A percentile compares a stretch with the other conserved stretches of the same genome.
phyloP scores from a whole-genome alignment of 64 coral and sea anemone genomes.

The Pocillopora verrucosa region DNA sequence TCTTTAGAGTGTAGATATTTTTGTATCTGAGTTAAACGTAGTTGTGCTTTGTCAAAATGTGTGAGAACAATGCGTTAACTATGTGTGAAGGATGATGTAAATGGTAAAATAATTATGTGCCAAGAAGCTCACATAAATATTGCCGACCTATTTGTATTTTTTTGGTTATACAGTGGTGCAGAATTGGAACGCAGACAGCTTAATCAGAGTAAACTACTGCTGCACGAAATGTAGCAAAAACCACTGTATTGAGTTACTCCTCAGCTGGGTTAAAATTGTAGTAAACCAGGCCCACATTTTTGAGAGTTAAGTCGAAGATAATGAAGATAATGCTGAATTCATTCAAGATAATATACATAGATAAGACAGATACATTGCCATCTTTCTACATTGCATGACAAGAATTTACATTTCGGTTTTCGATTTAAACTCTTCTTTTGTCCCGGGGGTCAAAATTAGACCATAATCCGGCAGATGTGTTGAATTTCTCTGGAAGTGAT shows the following conservation, averaged over 20 bases:
- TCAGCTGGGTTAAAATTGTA: too few relatives aligned
- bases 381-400: neutral
- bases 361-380: neutral
- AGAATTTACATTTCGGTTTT: constrained; percentile 12
- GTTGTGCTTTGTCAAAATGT: neutral
- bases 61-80: constrained; percentile 1
- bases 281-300: neutral
- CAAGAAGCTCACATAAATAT: constrained; percentile 15
- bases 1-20: too few relatives aligned
- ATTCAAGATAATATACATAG: constrained; percentile 4
- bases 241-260: too few relatives aligned
- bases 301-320: neutral
- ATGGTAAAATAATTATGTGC: constrained; percentile 31
- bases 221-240: too few relatives aligned
- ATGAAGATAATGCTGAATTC: neutral
- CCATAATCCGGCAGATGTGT: neutral
- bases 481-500: constrained; percentile 2
- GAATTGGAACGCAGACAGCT: too few relatives aligned
- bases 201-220: neutral
- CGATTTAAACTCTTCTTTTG: neutral
- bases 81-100: constrained; percentile 12
- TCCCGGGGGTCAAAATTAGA: neutral
- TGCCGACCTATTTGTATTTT: neutral
- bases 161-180: neutral
- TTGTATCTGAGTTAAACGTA: too few relatives aligned